Base-by-base conservation (phyloP, 1,140 invertebrate genomes). In the Anagrus nilaparvatae region DNA sequence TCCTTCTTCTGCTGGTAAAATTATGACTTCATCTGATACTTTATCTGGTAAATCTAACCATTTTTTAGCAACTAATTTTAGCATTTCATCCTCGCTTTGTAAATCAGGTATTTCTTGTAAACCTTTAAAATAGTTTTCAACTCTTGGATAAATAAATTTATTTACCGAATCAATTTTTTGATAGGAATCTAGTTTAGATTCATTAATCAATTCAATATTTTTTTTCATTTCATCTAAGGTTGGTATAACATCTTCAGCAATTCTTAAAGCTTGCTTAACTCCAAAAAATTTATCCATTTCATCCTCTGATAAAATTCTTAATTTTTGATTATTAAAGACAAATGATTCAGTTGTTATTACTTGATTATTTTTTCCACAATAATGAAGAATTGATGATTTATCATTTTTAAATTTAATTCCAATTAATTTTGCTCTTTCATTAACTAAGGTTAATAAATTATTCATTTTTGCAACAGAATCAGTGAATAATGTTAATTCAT, bases 401-500 rank as follows among this genome's bases (percentile, higher is more conserved):
- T 25, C 2, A 33, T 25, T 24, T 8, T 41, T 41, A 33, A 41
- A 41, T 25, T 41, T 21, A 9, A 41, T 10, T 13, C 30, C 39
- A 17, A 41, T 32, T 18, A n/a, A 24, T 33, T 41, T 25, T 12
- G 30, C 20, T 21, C 10, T 32, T 1, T 33, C 27, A 8, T 41
- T 23, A n/a, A 41, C 39, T 4, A 33, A 10, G 19, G 13, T 33
- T 20, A 33, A 41, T 33, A 41, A 31, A 17, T 33, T 18, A 13
- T 41, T 21, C 5, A 41, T 3, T 13, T 33, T 33, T 17, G 13
- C 8, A 24, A 6, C 13, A 25, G 39, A 41, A 19, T 41, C 39
- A 25, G 30, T 31, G 19, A 41, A 24, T 5, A 41, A 33, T n/a
- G 14, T 25, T n/a, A 41, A 23, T 24, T 41, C 23, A 25, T 41